phyloP scores from a whole-genome alignment of 2,113 vertebrate genomes.

The Ctenodactylus gundi region DNA sequence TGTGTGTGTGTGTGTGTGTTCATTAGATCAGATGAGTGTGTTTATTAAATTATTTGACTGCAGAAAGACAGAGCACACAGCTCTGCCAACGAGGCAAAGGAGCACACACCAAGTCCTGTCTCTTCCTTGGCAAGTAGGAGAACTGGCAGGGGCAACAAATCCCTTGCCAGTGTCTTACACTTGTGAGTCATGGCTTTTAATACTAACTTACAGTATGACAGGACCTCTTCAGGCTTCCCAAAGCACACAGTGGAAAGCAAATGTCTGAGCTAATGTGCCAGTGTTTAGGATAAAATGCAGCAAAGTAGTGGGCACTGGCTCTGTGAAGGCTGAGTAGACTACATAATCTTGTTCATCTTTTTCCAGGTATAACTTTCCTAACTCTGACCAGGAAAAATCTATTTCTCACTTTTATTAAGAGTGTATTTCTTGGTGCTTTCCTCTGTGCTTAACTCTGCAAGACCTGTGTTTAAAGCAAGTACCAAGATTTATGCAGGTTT shows the following conservation, averaged over 20 bases:
- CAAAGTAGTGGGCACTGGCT: neutral
- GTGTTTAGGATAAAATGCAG: neutral
- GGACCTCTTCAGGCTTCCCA: neutral
- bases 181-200: slow-evolving; percentile 19
- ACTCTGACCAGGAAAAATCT: neutral
- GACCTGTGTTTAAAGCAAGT: neutral
- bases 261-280: neutral
- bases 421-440: neutral
- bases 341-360: neutral
- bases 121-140: neutral
- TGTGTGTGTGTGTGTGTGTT: neutral
- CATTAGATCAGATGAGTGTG: neutral
- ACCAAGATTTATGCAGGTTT: neutral
- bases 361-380: slow-evolving; percentile 11
- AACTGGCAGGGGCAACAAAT: neutral
- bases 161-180: neutral
- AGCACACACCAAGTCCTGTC: neutral
- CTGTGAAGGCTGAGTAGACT: neutral
- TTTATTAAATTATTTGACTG: neutral
- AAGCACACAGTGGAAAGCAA: neutral
- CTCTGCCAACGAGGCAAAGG: neutral
- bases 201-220: neutral
- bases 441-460: neutral
- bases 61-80: neutral
- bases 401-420: neutral